Percentiles rank a stretch among this genome's conserved stretches.
Conservation (phyloP, 2,888 invertebrate genomes). For the Mythimna ferrago region DNA sequence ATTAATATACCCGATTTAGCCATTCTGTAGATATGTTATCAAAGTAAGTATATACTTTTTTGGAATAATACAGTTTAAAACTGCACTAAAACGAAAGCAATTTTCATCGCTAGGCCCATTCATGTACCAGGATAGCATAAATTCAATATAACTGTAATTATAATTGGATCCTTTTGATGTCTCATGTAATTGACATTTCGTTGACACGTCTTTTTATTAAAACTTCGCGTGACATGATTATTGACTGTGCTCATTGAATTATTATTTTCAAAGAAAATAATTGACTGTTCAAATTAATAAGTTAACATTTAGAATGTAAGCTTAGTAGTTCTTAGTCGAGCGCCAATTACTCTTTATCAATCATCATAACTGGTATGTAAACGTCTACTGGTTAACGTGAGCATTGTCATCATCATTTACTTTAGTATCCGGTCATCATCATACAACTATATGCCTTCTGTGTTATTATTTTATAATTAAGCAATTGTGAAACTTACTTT, state of each 20-base stretch:
- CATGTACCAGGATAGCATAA: conserved; percentile 12
- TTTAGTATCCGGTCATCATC: conserved; percentile 1
- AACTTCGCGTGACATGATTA: conserved; percentile 43
- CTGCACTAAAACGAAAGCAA: neutral
- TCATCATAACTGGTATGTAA: conserved; percentile 12
- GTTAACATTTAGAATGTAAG: conserved; percentile 29
- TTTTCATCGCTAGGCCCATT: neutral
- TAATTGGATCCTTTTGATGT: conserved; percentile 29
- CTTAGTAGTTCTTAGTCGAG: conserved; percentile 25
- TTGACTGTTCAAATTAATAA: conserved; percentile 28
- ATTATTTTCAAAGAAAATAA: conserved; percentile 36
- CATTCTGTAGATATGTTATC: neutral
- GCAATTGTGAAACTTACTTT: too few relatives aligned
- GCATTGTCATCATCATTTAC: neutral
- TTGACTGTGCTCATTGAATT: conserved; percentile 15
- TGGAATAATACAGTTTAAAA: neutral
- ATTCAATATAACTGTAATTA: conserved; percentile 16
- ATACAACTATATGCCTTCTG: neutral
- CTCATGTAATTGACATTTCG: conserved; percentile 40
- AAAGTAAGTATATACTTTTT: neutral
- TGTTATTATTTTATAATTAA: neutral
- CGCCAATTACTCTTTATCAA: conserved; percentile 34
- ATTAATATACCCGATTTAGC: too few relatives aligned
- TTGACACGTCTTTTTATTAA: conserved; percentile 9
- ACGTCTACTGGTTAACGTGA: neutral